Percentiles rank a stretch among this genome's conserved stretches.
These are phyloP conservation scores for Bombus confusus DNA, from an alignment of 1,140 invertebrate genomes.

Conservation along the genomic window DNA sequence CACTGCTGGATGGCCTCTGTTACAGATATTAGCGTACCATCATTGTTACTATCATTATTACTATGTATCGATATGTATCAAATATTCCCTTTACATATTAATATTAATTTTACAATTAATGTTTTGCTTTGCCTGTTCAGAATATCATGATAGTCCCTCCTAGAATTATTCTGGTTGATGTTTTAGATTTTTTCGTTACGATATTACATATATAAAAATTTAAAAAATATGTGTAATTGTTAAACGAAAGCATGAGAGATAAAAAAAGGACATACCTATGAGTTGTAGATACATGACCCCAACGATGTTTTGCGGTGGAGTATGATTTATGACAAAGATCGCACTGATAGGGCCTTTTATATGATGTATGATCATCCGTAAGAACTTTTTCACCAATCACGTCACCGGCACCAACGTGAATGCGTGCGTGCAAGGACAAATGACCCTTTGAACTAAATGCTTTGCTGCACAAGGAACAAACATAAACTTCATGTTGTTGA, in stretches of 20 bases:
- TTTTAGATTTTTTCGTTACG: background rate
- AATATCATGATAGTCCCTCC: too few relatives aligned
- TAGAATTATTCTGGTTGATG: background rate
- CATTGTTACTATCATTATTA: background rate
- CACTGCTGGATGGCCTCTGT: constrained; percentile 81
- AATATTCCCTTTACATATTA: background rate
- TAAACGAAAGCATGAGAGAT: background rate
- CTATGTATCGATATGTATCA: background rate
- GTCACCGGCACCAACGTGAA: constrained; percentile 81
- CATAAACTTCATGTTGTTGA: constrained; percentile 81
- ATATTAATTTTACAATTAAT: constrained; percentile 2
- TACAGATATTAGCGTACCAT: constrained; percentile 38
- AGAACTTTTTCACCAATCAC: constrained; percentile 81
- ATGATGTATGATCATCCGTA: constrained; percentile 81
- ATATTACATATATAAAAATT: background rate
- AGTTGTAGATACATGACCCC: constrained; percentile 83
- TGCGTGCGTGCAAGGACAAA: constrained; percentile 81
- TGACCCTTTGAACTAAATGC: constrained; percentile 83
- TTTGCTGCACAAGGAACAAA: constrained; percentile 82
- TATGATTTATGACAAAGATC: constrained; percentile 83
- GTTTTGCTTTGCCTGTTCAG: background rate
- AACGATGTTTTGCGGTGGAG: constrained; percentile 83
- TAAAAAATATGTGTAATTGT: background rate
- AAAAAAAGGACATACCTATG: constrained; percentile 72
- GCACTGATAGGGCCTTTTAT: constrained; percentile 82